Evolutionary conservation across 2,888 invertebrate species (phyloP).

Genomic region (Pyrocoelia pectoralis): DNA sequence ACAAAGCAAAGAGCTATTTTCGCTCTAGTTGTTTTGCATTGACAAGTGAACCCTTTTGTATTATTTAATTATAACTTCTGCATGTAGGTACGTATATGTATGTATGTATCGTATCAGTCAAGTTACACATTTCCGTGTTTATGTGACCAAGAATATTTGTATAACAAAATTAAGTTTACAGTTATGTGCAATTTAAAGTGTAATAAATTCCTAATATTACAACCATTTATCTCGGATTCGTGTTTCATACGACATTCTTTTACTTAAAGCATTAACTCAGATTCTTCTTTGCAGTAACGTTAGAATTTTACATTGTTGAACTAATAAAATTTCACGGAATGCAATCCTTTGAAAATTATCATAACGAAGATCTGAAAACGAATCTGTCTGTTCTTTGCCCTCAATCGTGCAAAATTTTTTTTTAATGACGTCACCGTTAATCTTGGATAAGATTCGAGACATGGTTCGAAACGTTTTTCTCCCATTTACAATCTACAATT

Average conservation of each 20-base stretch:
- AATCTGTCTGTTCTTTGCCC: no score
- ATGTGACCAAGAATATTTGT: conserved; percentile 12
- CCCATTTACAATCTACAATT: no score
- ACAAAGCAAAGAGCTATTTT: neutral
- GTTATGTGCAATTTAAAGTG: conserved; percentile 13
- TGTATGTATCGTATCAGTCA: no score
- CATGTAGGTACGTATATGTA: neutral
- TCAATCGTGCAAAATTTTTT: no score
- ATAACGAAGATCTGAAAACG: no score
- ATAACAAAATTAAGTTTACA: conserved; percentile 12
- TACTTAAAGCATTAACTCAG: neutral
- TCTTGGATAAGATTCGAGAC: no score
- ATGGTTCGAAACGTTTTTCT: no score
- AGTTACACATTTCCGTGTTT: neutral
- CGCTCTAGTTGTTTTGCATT: conserved; percentile 17
- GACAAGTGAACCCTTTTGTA: conserved; percentile 1
- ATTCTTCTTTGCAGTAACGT: neutral
- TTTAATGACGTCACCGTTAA: no score
- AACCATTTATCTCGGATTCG: neutral
- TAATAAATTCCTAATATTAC: conserved; percentile 3
- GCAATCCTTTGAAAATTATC: no score
- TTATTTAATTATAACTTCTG: conserved; percentile 3
- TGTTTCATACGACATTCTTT: conserved; percentile 3
- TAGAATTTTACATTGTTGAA: neutral
- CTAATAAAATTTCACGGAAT: neutral